These are phyloP conservation scores for Notarius quadriscutis DNA, from an alignment of 2,113 vertebrate species.

Conservation along the genomic window DNA sequence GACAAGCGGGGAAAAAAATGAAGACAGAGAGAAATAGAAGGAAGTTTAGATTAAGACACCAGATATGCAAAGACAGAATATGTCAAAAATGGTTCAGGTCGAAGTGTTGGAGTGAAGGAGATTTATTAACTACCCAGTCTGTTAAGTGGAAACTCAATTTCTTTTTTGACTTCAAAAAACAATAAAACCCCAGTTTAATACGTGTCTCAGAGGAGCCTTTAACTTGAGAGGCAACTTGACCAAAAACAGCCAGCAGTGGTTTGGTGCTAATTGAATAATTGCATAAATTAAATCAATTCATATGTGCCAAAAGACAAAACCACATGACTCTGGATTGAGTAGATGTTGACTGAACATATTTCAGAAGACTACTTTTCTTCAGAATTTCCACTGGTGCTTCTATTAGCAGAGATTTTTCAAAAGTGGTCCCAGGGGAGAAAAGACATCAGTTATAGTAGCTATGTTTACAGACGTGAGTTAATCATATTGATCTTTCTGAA, in stretches of 20 bases:
- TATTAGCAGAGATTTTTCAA: constrained; percentile 3
- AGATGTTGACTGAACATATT: constrained; percentile 30
- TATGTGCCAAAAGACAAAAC: constrained; percentile 48
- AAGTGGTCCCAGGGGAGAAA: constrained; percentile 26
- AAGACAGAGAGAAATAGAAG: constrained; percentile 45
- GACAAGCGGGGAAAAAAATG: constrained; percentile 30
- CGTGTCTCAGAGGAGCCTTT: constrained; percentile 32
- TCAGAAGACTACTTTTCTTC: constrained; percentile 17
- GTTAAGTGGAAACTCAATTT: constrained; percentile 20
- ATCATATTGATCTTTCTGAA: constrained; percentile 26
- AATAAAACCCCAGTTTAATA: constrained; percentile 46
- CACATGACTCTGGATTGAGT: constrained; percentile 38
- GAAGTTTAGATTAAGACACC: neutral
- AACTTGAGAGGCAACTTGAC: constrained; percentile 43
- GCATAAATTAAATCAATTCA: constrained; percentile 50
- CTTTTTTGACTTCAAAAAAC: constrained; percentile 40
- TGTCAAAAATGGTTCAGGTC: constrained; percentile 18
- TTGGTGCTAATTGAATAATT: constrained; percentile 56
- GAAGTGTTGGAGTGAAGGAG: neutral
- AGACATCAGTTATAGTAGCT: constrained; percentile 44
- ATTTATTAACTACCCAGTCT: constrained; percentile 14
- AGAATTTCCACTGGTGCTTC: constrained; percentile 18
- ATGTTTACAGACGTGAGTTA: constrained; percentile 42
- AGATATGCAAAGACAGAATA: neutral
- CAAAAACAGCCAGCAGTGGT: constrained; percentile 38